Conservation (phyloP, 2,888 invertebrate species). For the Periphyllus acericola region DNA sequence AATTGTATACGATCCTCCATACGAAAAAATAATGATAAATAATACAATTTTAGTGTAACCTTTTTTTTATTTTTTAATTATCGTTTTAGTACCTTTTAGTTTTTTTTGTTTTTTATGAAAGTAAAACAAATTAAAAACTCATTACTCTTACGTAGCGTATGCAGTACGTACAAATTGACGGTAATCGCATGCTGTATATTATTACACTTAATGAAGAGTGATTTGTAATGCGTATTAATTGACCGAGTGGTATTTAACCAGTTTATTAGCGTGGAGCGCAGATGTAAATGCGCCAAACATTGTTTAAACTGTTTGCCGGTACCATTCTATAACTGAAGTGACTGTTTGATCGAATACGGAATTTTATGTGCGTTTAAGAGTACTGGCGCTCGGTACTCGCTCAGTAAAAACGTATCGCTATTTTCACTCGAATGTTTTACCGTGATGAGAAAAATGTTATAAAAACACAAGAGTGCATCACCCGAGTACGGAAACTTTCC, state of each 20-base stretch:
- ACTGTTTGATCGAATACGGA: background rate
- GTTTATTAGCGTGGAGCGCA: background rate
- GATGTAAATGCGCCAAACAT: background rate
- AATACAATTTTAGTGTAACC: background rate
- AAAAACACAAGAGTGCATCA: background rate
- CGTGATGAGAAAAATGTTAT: too few species aligned
- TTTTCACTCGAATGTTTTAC: too few species aligned
- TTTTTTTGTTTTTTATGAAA: constrained; percentile 26
- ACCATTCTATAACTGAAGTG: background rate
- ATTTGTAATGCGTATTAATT: constrained; percentile 40
- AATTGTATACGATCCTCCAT: too few species aligned
- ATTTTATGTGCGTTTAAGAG: background rate
- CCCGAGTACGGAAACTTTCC: background rate
- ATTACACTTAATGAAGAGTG: constrained; percentile 47
- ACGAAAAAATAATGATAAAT: background rate
- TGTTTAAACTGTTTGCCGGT: background rate
- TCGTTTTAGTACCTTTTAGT: background rate
- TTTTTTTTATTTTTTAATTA: background rate
- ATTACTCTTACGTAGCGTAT: constrained; percentile 33
- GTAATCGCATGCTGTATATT: background rate
- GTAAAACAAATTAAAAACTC: constrained; percentile 55
- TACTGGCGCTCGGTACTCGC: background rate
- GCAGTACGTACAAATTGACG: background rate
- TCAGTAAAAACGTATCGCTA: background rate
- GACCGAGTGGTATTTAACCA: constrained; percentile 52